These are phyloP conservation scores for Drosophila pseudotakahashii DNA, from an alignment of 2,888 invertebrate species.

Conservation along the genomic window DNA sequence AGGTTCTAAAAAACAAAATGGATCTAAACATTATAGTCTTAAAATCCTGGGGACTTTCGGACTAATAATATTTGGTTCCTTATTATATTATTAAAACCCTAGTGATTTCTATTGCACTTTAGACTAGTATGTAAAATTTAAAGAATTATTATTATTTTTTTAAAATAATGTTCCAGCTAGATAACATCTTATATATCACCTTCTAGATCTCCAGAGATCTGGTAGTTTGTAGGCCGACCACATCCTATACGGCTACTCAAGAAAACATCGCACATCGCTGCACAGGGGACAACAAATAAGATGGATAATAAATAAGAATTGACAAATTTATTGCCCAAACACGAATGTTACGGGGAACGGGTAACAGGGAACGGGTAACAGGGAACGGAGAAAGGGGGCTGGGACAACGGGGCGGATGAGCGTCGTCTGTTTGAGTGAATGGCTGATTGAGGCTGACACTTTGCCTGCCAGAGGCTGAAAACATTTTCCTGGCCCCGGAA, in stretches of 20 bases:
- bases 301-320: constrained; percentile 62
- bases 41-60: too few species aligned
- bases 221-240: neutral
- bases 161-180: too few species aligned
- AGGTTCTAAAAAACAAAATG: too few species aligned
- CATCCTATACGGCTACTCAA: neutral
- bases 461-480: constrained; percentile 33
- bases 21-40: too few species aligned
- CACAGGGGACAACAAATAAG: constrained; percentile 27
- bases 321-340: constrained; percentile 69
- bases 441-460: constrained; percentile 69
- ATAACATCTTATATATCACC: too few species aligned
- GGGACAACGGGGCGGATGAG: constrained; percentile 60
- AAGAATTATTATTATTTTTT: too few species aligned
- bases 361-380: too few species aligned
- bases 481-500: constrained; percentile 31
- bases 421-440: constrained; percentile 53
- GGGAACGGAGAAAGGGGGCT: neutral
- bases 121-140: too few species aligned
- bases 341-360: constrained; percentile 37
- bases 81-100: too few species aligned
- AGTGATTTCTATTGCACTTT: too few species aligned
- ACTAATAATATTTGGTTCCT: too few species aligned
- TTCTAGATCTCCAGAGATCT: neutral
- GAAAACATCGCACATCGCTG: neutral